A percentile compares a stretch with the other conserved stretches of the same genome.
Conservation (phyloP, 2,888 invertebrate species). For the Mantis religiosa region DNA sequence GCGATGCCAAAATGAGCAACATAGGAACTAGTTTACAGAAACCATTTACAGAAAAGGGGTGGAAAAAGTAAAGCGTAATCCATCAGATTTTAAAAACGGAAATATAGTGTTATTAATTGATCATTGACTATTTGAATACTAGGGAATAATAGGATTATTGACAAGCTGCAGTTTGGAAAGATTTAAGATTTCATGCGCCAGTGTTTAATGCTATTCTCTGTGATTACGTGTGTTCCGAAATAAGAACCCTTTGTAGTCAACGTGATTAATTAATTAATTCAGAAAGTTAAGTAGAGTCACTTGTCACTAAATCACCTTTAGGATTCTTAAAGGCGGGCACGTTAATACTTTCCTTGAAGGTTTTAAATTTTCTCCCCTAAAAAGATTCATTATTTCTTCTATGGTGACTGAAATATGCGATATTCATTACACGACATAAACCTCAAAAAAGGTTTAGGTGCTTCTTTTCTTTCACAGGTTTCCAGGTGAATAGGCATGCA, state of each 20-base stretch:
- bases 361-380: not conserved
- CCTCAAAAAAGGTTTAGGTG: not conserved
- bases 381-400: not conserved
- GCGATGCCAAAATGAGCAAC: too few species aligned
- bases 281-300: not conserved
- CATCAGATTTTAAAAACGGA: too few species aligned
- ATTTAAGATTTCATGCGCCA: too few species aligned
- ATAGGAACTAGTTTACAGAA: too few species aligned
- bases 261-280: not conserved
- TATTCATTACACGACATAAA: not conserved
- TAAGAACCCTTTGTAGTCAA: not conserved
- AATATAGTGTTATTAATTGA: too few species aligned
- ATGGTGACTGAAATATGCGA: not conserved
- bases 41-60: too few species aligned
- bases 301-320: not conserved
- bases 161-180: too few species aligned
- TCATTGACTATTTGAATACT: too few species aligned
- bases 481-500: not conserved
- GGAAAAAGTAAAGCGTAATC: too few species aligned
- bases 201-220: too few species aligned
- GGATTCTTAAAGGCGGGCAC: not conserved
- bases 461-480: not conserved
- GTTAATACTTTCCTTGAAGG: not conserved
- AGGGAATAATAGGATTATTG: too few species aligned
- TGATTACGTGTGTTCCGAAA: too few species aligned